A percentile compares a stretch with the other conserved stretches of the same genome.
phyloP scores from a whole-genome alignment of 2,113 vertebrate species.

The Mionectes macconnelli region DNA sequence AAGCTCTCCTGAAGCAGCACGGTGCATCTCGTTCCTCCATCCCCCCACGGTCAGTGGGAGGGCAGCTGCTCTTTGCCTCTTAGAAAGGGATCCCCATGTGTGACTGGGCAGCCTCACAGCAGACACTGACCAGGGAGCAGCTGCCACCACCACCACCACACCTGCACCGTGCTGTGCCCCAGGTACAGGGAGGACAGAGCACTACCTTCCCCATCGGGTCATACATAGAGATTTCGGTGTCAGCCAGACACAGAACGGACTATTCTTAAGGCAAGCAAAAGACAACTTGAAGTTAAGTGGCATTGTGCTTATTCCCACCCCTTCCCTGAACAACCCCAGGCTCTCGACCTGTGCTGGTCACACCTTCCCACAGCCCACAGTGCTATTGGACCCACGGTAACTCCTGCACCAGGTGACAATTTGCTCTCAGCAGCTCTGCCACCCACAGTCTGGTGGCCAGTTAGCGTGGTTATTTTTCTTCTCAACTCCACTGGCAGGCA shows the following conservation, averaged over 20 bases:
- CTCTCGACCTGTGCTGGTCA: neutral
- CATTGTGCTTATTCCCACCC: constrained; percentile 30
- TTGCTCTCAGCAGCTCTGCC: neutral
- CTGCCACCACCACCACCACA: neutral
- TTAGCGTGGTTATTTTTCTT: neutral
- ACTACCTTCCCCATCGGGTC: neutral
- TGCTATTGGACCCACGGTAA: neutral
- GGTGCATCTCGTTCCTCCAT: neutral
- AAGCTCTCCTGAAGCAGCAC: neutral
- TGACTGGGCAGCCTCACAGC: rapidly evolving
- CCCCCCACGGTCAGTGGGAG: neutral
- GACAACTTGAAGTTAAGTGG: constrained; percentile 14
- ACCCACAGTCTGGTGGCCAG: neutral
- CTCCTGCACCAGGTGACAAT: neutral
- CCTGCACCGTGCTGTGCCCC: neutral
- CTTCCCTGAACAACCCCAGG: neutral
- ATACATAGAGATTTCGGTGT: neutral
- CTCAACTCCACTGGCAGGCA: constrained; percentile 23
- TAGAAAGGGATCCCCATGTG: rapidly evolving
- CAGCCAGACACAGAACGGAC: neutral
- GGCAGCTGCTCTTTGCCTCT: neutral
- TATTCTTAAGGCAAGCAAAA: constrained; percentile 20
- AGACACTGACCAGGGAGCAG: neutral
- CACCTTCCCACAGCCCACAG: neutral
- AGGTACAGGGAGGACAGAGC: neutral